Percentiles rank a stretch among this genome's conserved stretches.
These are phyloP conservation scores for Panthera tigris DNA, from an alignment of 2,113 vertebrate species.

Conservation along the genomic window DNA sequence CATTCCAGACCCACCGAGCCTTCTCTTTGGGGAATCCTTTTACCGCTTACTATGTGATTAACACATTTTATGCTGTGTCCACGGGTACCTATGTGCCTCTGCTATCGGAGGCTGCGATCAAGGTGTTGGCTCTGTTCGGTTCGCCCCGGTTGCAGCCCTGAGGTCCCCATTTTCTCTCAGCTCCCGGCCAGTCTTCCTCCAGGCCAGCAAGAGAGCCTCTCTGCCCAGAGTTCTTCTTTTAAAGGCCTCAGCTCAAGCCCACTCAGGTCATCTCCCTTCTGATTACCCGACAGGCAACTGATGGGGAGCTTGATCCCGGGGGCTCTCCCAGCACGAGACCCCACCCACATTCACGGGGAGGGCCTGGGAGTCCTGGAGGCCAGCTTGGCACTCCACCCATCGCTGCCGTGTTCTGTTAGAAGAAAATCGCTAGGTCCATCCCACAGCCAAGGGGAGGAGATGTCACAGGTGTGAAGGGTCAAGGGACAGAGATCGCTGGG, in stretches of 20 bases:
- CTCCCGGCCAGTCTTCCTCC: not conserved
- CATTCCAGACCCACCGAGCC: too few relatives aligned
- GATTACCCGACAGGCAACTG: not conserved
- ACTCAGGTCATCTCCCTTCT: not conserved
- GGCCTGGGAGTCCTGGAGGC: not conserved
- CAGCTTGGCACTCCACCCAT: too few relatives aligned
- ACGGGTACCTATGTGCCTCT: not conserved
- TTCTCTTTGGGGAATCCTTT: too few relatives aligned
- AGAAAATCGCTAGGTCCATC: not conserved
- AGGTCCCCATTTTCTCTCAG: not conserved
- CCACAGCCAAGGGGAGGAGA: not conserved
- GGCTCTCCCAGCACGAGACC: not conserved
- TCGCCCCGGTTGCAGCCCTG: too few relatives aligned
- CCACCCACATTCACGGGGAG: not conserved
- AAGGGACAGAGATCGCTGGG: not conserved
- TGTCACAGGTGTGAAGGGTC: not conserved
- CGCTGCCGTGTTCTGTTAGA: not conserved
- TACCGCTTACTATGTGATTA: too few relatives aligned
- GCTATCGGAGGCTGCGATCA: not conserved
- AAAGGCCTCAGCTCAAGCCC: not conserved
- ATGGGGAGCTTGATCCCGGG: not conserved
- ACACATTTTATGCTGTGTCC: too few relatives aligned
- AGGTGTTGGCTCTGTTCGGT: too few relatives aligned
- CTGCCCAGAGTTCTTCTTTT: not conserved
- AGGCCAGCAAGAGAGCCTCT: not conserved